Percentiles rank a stretch among this genome's conserved stretches.
phyloP scores from a whole-genome alignment of 2,797 vertebrate species.

The Tapera naevia region DNA sequence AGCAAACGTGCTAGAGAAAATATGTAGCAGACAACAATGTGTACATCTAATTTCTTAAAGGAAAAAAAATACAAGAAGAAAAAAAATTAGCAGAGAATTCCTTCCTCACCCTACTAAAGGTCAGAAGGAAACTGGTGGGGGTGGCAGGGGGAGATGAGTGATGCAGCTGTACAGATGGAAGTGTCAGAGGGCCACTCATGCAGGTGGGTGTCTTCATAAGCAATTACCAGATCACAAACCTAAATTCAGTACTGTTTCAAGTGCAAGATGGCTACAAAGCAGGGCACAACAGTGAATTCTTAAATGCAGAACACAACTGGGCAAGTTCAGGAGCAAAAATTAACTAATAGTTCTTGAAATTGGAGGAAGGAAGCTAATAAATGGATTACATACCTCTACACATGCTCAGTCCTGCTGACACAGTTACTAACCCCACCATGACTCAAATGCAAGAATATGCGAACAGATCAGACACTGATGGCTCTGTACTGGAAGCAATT shows the following conservation, averaged over 20 bases:
- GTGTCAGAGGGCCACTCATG: neutral
- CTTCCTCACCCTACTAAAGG: neutral
- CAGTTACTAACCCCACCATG: neutral
- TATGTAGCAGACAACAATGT: neutral
- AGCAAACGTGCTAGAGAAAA: neutral
- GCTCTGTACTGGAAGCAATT: neutral
- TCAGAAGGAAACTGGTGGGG: neutral
- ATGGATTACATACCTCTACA: neutral
- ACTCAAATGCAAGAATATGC: neutral
- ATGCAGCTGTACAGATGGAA: neutral
- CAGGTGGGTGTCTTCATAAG: neutral
- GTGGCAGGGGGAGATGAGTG: neutral
- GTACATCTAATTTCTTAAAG: neutral
- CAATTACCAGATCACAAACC: conserved; percentile 46
- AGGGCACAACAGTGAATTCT: neutral
- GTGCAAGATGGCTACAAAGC: neutral
- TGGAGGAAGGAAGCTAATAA: neutral
- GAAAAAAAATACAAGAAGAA: neutral
- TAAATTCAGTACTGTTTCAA: conserved; percentile 14
- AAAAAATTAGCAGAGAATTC: neutral
- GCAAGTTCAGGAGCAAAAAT: neutral
- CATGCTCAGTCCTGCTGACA: neutral
- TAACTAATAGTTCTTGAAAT: neutral
- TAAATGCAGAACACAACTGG: neutral
- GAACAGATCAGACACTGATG: neutral